These are phyloP conservation scores for Coecobrya sp. DNA, from an alignment of 2,888 invertebrate species.

Conservation along the genomic window DNA sequence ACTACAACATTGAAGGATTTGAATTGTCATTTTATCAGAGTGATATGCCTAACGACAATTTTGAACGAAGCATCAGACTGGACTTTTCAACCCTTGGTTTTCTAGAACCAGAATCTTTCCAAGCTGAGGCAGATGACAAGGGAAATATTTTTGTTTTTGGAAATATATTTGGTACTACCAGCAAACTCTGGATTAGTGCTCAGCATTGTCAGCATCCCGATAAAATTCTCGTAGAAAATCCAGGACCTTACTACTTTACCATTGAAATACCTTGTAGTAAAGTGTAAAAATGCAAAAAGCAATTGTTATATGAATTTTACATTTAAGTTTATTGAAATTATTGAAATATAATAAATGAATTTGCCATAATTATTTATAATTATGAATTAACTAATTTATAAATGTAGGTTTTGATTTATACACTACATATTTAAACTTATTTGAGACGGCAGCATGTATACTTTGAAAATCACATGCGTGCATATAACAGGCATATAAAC, in stretches of 20 bases:
- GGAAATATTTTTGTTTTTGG: slow-evolving; percentile 60
- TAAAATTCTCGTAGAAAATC: slow-evolving; percentile 24
- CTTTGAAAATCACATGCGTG: no score
- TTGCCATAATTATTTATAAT: no score
- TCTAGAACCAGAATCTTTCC: slow-evolving; percentile 37
- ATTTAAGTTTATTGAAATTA: no score
- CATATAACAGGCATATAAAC: no score
- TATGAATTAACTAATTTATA: no score
- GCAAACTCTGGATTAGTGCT: slow-evolving; percentile 54
- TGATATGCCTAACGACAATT: not conserved
- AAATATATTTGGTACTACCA: slow-evolving; percentile 19
- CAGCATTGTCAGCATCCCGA: slow-evolving; percentile 39
- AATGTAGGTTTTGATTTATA: no score
- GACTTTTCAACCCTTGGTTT: slow-evolving; percentile 58
- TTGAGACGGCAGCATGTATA: no score
- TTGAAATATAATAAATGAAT: no score
- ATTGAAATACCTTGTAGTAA: slow-evolving; percentile 59
- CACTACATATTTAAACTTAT: no score
- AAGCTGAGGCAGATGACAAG: slow-evolving; percentile 37
- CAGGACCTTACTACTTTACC: slow-evolving; percentile 56
- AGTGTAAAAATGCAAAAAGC: no score
- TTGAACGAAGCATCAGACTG: slow-evolving; percentile 13
- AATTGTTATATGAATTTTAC: not conserved
- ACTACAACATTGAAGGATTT: slow-evolving; percentile 58
- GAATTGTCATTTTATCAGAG: slow-evolving; percentile 45